Evolutionary conservation across 1,140 invertebrate species (phyloP), one percentile per base, ranked within the genome.

Genomic region (Drosophila rufa): DNA sequence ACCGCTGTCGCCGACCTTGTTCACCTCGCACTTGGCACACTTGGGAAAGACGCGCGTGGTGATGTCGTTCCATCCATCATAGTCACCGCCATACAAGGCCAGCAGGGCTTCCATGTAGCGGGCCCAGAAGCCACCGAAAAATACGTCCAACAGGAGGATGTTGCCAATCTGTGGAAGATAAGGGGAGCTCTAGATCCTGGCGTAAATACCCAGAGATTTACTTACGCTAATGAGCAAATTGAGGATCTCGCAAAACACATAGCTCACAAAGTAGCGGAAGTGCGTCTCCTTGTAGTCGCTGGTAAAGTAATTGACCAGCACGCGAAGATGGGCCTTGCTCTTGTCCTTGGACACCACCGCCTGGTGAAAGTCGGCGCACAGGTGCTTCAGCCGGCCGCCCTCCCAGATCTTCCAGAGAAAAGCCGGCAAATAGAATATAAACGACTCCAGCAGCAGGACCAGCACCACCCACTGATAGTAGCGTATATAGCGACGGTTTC

Each of bases 381-480:
- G 75, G 43, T 93, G 87, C 58, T 94, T 93, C 12, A 96, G 91
- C 11, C 94, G 82, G 15, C 95, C 95, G 36, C 95, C 95, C 93
- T 97, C 96, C 94, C 95, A 96, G 5, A 94, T 94, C 82, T 96
- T 97, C 96, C 96, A 97, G 1, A 97, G 78, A 86, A 95, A 96
- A 2, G 95, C 94, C 0, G 96, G 96, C 36, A 95, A 91, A 83
- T 96, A 96, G 86, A 97, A 97, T 17, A 96, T 85, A 17, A 96
- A 93, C 15, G 96, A 95, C 93, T 98, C 97, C 27, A 98, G 94
- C 19, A 97, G 95, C 25, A 98, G 93, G 4, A 97, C 94, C 79
- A 98, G 95, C 46, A 96, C 96, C 1, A 98, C 96, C 97, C 97
- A 98, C 93, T 98, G 97, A 92, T 98, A 98, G 93, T 98, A 98